Conservation (phyloP, 2,888 invertebrate species). For the Stenichneumon culpator region DNA sequence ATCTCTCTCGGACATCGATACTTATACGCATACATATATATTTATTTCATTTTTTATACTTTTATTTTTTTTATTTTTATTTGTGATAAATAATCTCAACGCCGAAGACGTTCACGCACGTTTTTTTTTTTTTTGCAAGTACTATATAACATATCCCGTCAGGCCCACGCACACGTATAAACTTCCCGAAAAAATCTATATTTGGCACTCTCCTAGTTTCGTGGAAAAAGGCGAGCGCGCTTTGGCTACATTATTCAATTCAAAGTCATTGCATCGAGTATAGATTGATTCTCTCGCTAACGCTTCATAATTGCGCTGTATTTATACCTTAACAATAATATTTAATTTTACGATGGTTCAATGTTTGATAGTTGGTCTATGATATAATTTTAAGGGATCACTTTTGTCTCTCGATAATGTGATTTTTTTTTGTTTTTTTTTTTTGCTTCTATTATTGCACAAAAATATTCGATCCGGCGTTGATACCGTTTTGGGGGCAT, state of each 20-base stretch:
- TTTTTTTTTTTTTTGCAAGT: constrained; percentile 37
- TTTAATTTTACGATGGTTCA: constrained; percentile 61
- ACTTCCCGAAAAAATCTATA: constrained; percentile 80
- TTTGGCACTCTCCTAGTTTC: constrained; percentile 81
- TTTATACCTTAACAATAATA: constrained; percentile 50
- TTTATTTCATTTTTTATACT: constrained; percentile 24
- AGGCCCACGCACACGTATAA: constrained; percentile 77
- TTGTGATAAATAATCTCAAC: constrained; percentile 56
- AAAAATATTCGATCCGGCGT: constrained; percentile 49
- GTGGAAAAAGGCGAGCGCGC: constrained; percentile 80
- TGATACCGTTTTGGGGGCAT: constrained; percentile 2
- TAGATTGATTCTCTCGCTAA: constrained; percentile 66
- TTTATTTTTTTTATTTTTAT: constrained; percentile 27
- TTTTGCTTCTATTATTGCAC: constrained; percentile 24
- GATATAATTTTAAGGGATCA: constrained; percentile 66
- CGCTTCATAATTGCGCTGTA: constrained; percentile 55
- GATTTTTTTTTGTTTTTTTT: constrained; percentile 30
- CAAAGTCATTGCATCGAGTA: constrained; percentile 83
- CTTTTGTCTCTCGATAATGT: constrained; percentile 67
- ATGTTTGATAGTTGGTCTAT: constrained; percentile 67
- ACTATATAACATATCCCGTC: constrained; percentile 57
- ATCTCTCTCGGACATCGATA: constrained; percentile 75
- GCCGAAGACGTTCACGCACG: constrained; percentile 40
- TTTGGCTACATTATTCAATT: constrained; percentile 82
- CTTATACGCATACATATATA: constrained; percentile 55